Evolutionary conservation across 2,113 vertebrate species (phyloP).

Genomic region (Thunnus maccoyii): DNA sequence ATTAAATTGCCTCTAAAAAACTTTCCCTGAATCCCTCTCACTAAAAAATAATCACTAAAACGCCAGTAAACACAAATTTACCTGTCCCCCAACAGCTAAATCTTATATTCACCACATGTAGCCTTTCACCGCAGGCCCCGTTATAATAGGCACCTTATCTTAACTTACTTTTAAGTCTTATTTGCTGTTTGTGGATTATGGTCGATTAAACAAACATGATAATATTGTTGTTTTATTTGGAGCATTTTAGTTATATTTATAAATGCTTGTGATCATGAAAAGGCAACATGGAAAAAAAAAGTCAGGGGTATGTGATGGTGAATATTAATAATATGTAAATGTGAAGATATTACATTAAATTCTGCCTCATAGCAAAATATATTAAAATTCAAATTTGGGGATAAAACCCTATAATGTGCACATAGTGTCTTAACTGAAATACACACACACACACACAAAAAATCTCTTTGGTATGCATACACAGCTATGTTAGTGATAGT

Average conservation of each 20-base stretch:
- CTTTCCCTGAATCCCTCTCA: neutral
- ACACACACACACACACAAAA: neutral
- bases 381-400: slow-evolving; percentile 61
- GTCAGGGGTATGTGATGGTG: slow-evolving; percentile 25
- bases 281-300: slow-evolving; percentile 24
- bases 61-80: slow-evolving; percentile 6
- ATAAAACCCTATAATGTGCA: slow-evolving; percentile 38
- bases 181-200: slow-evolving; percentile 1
- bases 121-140: slow-evolving; percentile 1
- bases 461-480: neutral
- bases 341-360: slow-evolving; percentile 23
- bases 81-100: neutral
- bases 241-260: slow-evolving; percentile 8
- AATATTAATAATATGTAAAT: slow-evolving; percentile 64
- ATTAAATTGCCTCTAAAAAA: slow-evolving; percentile 31
- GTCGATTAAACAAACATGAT: slow-evolving; percentile 51
- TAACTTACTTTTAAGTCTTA: slow-evolving; percentile 1
- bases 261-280: slow-evolving; percentile 44
- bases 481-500: slow-evolving; percentile 22
- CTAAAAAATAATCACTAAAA: slow-evolving; percentile 13
- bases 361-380: slow-evolving; percentile 50
- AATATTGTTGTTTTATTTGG: slow-evolving; percentile 51
- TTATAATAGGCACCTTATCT: slow-evolving; percentile 25
- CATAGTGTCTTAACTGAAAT: slow-evolving; percentile 11
- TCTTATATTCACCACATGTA: neutral